Evolutionary conservation across 2,797 vertebrate genomes (phyloP), one percentile per base, ranked within the genome.

Genomic region (Bufotes viridis): DNA sequence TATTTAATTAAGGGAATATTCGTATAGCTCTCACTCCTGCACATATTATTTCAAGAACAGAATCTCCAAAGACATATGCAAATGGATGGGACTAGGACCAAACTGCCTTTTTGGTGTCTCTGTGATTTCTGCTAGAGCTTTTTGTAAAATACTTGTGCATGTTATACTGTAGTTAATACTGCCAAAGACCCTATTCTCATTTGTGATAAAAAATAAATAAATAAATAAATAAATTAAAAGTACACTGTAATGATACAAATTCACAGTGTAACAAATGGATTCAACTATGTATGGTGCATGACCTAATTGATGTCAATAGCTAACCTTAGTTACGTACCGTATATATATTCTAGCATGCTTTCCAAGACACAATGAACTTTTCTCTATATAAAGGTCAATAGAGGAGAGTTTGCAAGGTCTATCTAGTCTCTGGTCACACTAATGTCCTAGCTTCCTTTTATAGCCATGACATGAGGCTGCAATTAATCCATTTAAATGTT

Each of bases 1-100:
- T 87, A 79, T 87, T 89, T 89, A 89, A 89, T 89, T 89, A 89
- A 87, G 34, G 80, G 80, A 61, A 80, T 78, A 51, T 83, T 82
- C 20, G 61, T 87, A 78, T 51, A 75, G 65, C 61, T 82, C 26
- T 69, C 17, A 72, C 55, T 79, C 20, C 49, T 89, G 29, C 15
- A 61, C 78, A 63, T 78, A 57, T 78, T 70, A 82, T 55, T 26
- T 75, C 20, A 74, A 63, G 58, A 78, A 78, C 76, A 76, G 60
- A 69, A 69, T 86, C 84, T 84, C 82, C 65, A 81, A 80, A 85
- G 87, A 88, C 67, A 74, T 74, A 65, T 78, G 74, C 78, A 88
- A 88, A 72, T 70, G 61, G 34, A 84, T 78, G 78, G 67, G 22
- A 0, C 53, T 65, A 0, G 42, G 24, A 67, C 34, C 49, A 79